Conservation (phyloP, 2,888 invertebrate species). For the Lamellibrachia columna region DNA sequence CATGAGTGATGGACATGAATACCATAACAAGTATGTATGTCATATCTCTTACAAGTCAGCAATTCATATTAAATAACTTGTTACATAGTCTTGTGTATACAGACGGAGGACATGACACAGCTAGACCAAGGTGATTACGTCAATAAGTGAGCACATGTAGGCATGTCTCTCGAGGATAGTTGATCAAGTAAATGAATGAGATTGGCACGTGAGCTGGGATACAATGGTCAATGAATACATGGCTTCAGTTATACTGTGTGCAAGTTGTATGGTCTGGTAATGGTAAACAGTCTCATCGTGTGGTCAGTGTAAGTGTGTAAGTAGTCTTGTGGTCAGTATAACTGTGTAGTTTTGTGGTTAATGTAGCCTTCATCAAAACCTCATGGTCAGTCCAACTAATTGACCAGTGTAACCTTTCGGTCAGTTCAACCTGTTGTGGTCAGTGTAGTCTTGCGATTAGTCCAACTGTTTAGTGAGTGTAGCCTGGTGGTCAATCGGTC, state of each 20-base stretch:
- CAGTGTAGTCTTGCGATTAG: not conserved
- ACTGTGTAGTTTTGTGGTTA: not conserved
- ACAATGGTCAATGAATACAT: not conserved
- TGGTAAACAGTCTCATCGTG: not conserved
- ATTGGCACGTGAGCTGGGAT: not conserved
- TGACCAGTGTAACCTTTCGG: not conserved
- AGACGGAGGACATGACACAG: not conserved
- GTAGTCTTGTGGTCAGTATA: not conserved
- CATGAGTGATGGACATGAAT: not conserved
- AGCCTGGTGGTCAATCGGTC: not conserved
- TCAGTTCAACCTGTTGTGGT: not conserved
- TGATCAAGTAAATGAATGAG: not conserved
- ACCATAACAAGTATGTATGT: not conserved
- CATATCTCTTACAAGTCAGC: not conserved
- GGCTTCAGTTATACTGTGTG: not conserved
- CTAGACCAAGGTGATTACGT: not conserved
- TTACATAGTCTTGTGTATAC: not conserved
- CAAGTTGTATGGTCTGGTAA: not conserved
- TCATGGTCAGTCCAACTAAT: not conserved
- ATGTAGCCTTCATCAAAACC: not conserved
- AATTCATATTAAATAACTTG: not conserved
- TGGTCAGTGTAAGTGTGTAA: not conserved
- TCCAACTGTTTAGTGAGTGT: not conserved
- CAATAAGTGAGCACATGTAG: conserved; percentile 3
- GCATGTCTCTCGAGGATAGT: not conserved